Base-by-base conservation (phyloP, 2,797 vertebrate genomes). In the Polyboroides typus region DNA sequence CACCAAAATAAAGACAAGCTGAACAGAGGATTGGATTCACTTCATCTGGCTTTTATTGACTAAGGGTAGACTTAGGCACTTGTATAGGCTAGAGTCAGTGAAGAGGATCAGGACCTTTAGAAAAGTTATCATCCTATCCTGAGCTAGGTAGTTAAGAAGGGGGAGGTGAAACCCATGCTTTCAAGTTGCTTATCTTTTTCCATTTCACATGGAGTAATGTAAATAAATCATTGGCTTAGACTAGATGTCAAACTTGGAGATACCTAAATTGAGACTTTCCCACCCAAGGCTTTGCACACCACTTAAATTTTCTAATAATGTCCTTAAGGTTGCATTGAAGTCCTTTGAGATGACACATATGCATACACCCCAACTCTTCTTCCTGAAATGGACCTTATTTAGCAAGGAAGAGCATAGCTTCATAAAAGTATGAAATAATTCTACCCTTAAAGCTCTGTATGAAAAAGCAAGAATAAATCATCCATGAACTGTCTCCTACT, bases 141-240 rank as follows among this genome's bases (percentile, higher is more conserved):
- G 21, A 63, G 11, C 6, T 31, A 48, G 44, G n/a, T 19, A 48
- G 44, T 53, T 66, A 47, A 67, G 53, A 68, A 58, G 6, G 12
- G 15, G 9, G 5, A 62, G 40, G 40, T 45, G 22, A 66, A 84
- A 40, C 31, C 2, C 26, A 13, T 27, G 47, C 12, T 40, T 47
- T 66, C 23, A 55, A 38, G 16, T n/a, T 72, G 33, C 42, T 81
- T 81, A 18, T 47, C 48, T 38, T 59, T 56, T 48, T 34, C 27
- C 23, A 4, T 29, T 50, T 8, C 13, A 4, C 31, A 3, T 26
- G 10, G 22, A 56, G 17, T 20, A 38, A 31, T 0, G 1, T 12
- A 36, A 85, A 68, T 16, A 50, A 72, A 44, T 60, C n/a, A 27
- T 56, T 33, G 33, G 2, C 4, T 70, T 73, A 11, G 14, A 48